Evolutionary conservation across 2,888 invertebrate genomes (phyloP), one percentile per base, ranked within the genome.

Genomic region (Rhorus exstirpatorius): DNA sequence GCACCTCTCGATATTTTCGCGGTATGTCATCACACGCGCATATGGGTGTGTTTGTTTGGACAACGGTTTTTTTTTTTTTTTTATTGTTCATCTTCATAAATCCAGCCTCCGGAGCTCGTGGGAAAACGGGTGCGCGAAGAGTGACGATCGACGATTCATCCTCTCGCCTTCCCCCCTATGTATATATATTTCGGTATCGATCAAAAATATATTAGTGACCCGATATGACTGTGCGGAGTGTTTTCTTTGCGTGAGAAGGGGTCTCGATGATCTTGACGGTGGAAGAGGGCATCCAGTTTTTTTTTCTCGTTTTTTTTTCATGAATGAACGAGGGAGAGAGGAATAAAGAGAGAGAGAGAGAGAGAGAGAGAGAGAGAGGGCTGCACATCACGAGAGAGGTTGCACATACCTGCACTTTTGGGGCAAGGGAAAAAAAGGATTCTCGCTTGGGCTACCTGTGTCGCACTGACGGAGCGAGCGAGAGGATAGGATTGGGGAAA

Each of bases 161-260:
- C 74, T 79, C 58, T 65, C 75, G 65, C 75, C 75, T 82, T 82
- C 86, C 19, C 24, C 31, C 46, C 35, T 35, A 44, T 72, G 68
- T 60, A 67, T 68, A 55, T 58, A 75, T 72, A 81, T 58, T 79
- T 81, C 75, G 84, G 89, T 90, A 92, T 91, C 91, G 92, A 93
- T 93, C 91, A 93, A 92, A 92, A 93, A 93, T 93, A 92, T 93
- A 93, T 93, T 93, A 93, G 93, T 91, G 76, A 86, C 87, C 88
- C 91, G 89, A 91, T 92, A 90, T 93, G 92, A 93, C 92, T 92
- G 90, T 89, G 91, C 91, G 90, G 92, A 93, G 92, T 92, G 92
- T 92, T 92, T 91, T 92, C 87, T 86, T 87, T 90, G 79, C 53
- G 67, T 83, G 80, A 81, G 84, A 87, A 85, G 90, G 87, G 83